Percentiles rank a stretch among this genome's conserved stretches.
phyloP scores from a whole-genome alignment of 2,797 vertebrate genomes.

The Lagocephalus sceleratus region DNA sequence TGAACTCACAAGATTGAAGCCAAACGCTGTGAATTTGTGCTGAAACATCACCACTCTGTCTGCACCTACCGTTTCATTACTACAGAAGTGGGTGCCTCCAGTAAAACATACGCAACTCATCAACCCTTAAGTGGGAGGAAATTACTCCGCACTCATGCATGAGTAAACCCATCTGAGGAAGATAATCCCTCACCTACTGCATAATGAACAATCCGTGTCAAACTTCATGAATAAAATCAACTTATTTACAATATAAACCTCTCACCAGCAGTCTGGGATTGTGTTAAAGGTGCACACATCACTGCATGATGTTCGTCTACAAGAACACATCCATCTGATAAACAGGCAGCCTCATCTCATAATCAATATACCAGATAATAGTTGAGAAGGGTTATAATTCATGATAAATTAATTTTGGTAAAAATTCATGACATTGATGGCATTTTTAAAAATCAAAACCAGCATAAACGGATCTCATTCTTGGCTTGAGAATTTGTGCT shows the following conservation, averaged over 20 bases:
- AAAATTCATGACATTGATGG: too few relatives aligned
- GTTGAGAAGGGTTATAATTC: too few relatives aligned
- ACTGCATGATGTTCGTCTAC: background rate
- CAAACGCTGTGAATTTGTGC: too few relatives aligned
- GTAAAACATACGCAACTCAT: constrained; percentile 54
- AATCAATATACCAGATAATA: background rate
- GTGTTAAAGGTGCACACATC: constrained; percentile 1
- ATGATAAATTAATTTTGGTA: too few relatives aligned
- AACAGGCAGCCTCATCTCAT: background rate
- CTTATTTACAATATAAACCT: constrained; percentile 17
- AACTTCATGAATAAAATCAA: constrained; percentile 36
- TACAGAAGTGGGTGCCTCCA: constrained; percentile 34
- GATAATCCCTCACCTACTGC: constrained; percentile 33
- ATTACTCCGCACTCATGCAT: constrained; percentile 34
- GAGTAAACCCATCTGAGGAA: constrained; percentile 25
- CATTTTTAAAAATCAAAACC: too few relatives aligned
- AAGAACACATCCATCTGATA: background rate
- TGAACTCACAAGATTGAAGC: too few relatives aligned
- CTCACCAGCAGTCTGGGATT: constrained; percentile 6
- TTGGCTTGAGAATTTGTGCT: too few relatives aligned
- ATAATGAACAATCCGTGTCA: constrained; percentile 31
- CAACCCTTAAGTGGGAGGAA: constrained; percentile 36
- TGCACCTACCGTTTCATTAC: constrained; percentile 15
- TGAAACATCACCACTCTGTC: constrained; percentile 6
- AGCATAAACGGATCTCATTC: too few relatives aligned